Conservation (phyloP, 1,140 invertebrate species). For the Zeugodacus cucurbitae region DNA sequence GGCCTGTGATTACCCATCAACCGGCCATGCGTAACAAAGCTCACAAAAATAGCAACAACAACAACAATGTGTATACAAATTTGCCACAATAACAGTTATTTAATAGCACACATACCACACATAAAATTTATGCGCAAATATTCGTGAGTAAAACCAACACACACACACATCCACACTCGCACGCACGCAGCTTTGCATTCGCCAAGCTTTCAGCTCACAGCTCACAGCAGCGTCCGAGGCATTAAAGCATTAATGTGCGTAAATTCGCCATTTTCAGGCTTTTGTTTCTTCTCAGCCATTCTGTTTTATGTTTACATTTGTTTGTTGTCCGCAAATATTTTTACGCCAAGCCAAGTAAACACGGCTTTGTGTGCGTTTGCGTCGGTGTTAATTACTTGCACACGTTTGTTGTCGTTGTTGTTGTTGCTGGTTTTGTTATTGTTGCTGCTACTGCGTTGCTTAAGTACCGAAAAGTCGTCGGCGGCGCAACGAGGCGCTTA, state of each 20-base stretch:
- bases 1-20: not conserved
- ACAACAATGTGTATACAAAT: not conserved
- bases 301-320: slow-evolving; percentile 18
- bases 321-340: not conserved
- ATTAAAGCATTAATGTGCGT: slow-evolving; percentile 32
- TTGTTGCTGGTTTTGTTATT: not conserved
- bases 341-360: not conserved
- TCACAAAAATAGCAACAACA: not conserved
- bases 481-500: not conserved
- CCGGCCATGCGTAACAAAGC: not conserved
- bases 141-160: not conserved
- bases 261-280: not conserved
- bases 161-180: not conserved
- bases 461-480: not conserved
- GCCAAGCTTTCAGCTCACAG: not conserved
- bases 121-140: not conserved
- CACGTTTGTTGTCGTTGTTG: not conserved
- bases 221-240: not conserved
- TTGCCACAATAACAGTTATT: not conserved
- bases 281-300: slow-evolving; percentile 12
- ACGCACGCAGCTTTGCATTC: not conserved
- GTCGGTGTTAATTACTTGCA: not conserved
- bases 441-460: not conserved
- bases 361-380: not conserved
- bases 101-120: not conserved